phyloP scores from a whole-genome alignment of 2,888 invertebrate species.

The Tachina grossa region DNA sequence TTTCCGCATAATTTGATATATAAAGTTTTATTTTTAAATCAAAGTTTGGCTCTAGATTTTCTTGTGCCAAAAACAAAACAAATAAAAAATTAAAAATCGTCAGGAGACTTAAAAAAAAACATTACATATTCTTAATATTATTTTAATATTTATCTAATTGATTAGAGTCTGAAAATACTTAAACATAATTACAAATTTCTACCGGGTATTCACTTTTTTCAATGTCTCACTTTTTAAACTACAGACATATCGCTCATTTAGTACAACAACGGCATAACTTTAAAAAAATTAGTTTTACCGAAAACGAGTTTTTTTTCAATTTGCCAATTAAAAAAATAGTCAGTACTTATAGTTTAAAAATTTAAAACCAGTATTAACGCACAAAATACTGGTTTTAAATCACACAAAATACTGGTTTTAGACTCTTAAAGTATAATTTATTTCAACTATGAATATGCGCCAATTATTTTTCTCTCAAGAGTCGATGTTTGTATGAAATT shows the following conservation, averaged over 20 bases:
- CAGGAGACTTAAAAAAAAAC: not conserved
- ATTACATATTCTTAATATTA: conserved; percentile 2
- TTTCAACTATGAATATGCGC: no score
- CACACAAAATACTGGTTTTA: no score
- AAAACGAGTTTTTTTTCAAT: not conserved
- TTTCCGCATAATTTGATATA: conserved; percentile 31
- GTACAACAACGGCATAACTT: no score
- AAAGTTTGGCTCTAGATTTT: conserved; percentile 42
- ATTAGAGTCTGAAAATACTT: conserved; percentile 29
- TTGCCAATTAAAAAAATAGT: no score
- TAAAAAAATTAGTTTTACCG: not conserved
- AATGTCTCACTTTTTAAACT: not conserved
- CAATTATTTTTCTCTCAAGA: no score
- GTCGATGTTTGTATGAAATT: no score
- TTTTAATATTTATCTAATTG: conserved; percentile 9
- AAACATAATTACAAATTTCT: not conserved
- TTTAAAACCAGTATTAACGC: no score
- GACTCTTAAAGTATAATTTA: no score
- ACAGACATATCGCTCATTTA: no score
- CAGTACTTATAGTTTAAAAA: no score
- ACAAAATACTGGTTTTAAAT: no score
- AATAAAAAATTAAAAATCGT: conserved; percentile 1
- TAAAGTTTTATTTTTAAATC: conserved; percentile 31
- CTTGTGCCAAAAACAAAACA: conserved; percentile 60
- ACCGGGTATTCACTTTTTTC: conserved; percentile 24